phyloP scores from a whole-genome alignment of 2,113 vertebrate genomes.

The Cyprinus carpio region DNA sequence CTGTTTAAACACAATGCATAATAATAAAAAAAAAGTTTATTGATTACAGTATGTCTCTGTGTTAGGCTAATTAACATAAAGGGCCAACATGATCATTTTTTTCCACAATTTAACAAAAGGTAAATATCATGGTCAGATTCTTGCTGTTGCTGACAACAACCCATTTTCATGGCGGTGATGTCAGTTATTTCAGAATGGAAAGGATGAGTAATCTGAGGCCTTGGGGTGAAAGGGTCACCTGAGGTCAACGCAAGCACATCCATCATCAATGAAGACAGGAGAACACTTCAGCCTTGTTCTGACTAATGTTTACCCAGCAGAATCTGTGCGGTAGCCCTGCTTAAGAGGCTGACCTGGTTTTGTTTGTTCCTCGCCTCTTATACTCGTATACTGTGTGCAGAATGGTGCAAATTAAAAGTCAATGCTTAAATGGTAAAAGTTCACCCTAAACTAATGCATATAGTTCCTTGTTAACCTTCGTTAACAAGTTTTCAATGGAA shows the following conservation, averaged over 20 bases:
- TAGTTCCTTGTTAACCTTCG: neutral
- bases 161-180: slow-evolving; percentile 40
- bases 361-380: neutral
- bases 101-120: neutral
- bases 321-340: slow-evolving; percentile 21
- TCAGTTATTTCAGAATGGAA: slow-evolving; percentile 59
- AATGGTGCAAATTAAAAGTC: neutral
- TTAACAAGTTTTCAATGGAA: slow-evolving; percentile 2
- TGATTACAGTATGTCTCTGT: too few species aligned
- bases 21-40: too few species aligned
- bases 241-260: slow-evolving; percentile 64
- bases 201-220: slow-evolving; percentile 50
- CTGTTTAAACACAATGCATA: too few species aligned
- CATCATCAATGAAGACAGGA: slow-evolving; percentile 63
- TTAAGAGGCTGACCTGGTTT: slow-evolving; percentile 7
- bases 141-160: neutral
- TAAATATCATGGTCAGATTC: neutral
- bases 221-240: slow-evolving; percentile 54
- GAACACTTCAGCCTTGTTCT: slow-evolving; percentile 58
- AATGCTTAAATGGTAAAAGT: neutral
- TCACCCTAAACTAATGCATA: neutral
- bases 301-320: slow-evolving; percentile 50
- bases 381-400: neutral
- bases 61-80: neutral
- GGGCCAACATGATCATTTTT: neutral